A percentile compares a stretch with the other conserved stretches of the same genome.
These are phyloP conservation scores for Rachycentron canadum DNA, from an alignment of 2,797 vertebrate genomes.

Conservation along the genomic window DNA sequence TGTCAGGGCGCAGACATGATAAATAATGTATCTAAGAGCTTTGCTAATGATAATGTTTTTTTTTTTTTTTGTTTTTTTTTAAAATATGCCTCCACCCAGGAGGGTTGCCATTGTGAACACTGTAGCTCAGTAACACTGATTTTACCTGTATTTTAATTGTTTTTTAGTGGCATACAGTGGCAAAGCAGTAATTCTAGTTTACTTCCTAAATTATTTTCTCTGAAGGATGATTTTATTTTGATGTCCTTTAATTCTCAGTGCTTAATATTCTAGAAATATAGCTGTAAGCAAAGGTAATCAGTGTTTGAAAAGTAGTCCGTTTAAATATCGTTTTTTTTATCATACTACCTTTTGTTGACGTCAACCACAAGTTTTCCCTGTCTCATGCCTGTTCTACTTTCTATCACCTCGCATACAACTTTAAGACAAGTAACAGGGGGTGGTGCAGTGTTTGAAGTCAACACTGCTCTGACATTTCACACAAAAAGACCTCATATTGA, in stretches of 20 bases:
- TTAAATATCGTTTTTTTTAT: background rate
- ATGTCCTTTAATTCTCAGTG: conserved; percentile 20
- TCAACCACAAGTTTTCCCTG: background rate
- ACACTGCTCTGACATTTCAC: conserved; percentile 57
- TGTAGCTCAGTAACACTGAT: no score
- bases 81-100: no score
- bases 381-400: background rate
- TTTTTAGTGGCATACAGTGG: no score
- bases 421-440: conserved; percentile 6
- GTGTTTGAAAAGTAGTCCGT: background rate
- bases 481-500: conserved; percentile 38
- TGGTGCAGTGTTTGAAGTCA: conserved; percentile 43
- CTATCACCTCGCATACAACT: conserved; percentile 18
- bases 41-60: no score
- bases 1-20: conserved; percentile 39
- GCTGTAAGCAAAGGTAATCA: background rate
- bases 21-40: conserved; percentile 22
- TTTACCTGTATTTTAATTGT: no score
- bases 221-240: conserved; percentile 23
- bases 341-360: background rate
- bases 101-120: no score
- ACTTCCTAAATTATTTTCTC: background rate
- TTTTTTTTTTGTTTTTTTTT: no score
- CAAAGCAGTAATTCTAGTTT: background rate
- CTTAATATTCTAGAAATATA: background rate